Evolutionary conservation across 1,140 invertebrate species (phyloP).

Genomic region (Nebria ingens): DNA sequence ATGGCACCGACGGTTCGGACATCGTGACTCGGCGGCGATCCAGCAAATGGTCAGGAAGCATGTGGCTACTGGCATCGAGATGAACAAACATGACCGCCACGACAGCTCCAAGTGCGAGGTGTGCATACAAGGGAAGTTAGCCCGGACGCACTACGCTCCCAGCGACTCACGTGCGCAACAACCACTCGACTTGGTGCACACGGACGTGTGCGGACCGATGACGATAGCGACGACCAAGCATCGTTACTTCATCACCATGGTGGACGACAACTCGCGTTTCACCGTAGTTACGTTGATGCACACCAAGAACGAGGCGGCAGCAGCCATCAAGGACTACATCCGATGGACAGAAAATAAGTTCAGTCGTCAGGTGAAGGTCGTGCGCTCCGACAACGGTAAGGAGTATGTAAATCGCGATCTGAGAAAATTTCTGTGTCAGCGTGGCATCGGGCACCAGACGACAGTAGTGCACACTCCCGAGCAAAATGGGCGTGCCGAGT

Average conservation of each 20-base stretch:
- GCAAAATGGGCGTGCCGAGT: conserved; percentile 38
- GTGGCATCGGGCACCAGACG: conserved; percentile 32
- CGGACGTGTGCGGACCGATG: conserved; percentile 37
- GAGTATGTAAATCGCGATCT: conserved; percentile 33
- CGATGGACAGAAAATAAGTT: conserved; percentile 27
- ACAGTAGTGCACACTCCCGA: conserved; percentile 39
- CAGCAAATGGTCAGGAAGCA: not conserved
- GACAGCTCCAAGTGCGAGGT: not conserved
- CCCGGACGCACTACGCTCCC: conserved; percentile 22
- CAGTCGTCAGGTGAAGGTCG: conserved; percentile 25
- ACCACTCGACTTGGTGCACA: conserved; percentile 32
- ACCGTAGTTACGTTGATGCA: too few relatives aligned
- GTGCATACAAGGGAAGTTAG: conserved; percentile 25
- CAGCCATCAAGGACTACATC: conserved; percentile 30
- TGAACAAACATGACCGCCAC: not conserved
- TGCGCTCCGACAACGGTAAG: conserved; percentile 36
- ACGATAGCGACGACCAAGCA: conserved; percentile 24
- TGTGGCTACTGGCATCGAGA: not conserved
- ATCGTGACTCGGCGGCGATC: not conserved
- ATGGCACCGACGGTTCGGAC: not conserved
- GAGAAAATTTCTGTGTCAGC: conserved; percentile 20
- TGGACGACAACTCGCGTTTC: conserved; percentile 32
- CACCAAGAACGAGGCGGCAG: too few relatives aligned
- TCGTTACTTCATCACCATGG: conserved; percentile 38
- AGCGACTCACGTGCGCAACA: conserved; percentile 19